Evolutionary conservation across 2,888 invertebrate species (phyloP), one percentile per base, ranked within the genome.

Genomic region (Agrochola lychnidis): DNA sequence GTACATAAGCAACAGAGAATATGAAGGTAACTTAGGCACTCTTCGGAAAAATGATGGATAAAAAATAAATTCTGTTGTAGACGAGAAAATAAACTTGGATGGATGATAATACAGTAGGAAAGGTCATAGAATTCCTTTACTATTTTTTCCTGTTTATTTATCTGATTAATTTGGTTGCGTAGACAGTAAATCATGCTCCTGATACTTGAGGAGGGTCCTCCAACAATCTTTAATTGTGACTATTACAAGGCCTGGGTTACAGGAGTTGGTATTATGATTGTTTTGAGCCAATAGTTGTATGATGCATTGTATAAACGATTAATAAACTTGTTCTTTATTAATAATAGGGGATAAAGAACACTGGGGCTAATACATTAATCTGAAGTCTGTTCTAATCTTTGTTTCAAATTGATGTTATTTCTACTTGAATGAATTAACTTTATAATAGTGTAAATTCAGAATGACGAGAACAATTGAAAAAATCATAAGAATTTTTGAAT

Each of bases 101-200:
- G 16, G 22, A 48, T 25, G 10, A 45, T 63, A 25, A 22, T 45
- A 45, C 45, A 0, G 14, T 9, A 19, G 36, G 14, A 10, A 36
- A 48, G 36, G 14, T 48, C n/a, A 40, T 10, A 51, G 36, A 56
- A 56, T 36, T 73, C 19, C 0, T 56, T 56, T 56, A 25, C 19
- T 56, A 2, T 45, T 73, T 45, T 73, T 62, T 73, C 45, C 56
- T 63, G 53, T 56, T 75, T 45, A 36, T 16, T 56, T 53, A 9
- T 48, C 63, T 25, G 45, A 75, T 75, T 73, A 73, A 75, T 63
- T n/a, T 40, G 3, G n/a, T 63, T 36, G n/a, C 19, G 53, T 5
- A 45, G 72, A 19, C 42, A 25, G 36, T 48, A 53, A 36, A 72
- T 62, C 12, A 64, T 57, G n/a, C 53, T 45, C 36, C 30, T 53